These are phyloP conservation scores for Strongylocentrotus purpuratus DNA, from an alignment of 35 echinoderm and acorn worm genomes.

Conservation along the genomic window DNA sequence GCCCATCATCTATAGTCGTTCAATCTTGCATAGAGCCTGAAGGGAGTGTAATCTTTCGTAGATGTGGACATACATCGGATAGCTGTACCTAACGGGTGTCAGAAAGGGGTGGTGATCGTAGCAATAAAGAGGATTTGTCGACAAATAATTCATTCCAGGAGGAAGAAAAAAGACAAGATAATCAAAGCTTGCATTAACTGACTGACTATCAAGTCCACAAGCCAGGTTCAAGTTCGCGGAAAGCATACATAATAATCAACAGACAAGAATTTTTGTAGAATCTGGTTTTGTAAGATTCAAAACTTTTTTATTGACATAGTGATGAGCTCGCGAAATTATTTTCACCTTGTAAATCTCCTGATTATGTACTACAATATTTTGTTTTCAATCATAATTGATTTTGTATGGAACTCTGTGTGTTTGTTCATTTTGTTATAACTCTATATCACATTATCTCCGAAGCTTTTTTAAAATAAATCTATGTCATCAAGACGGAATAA, in stretches of 20 bases:
- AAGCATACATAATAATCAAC: no score
- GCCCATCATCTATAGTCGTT: not conserved
- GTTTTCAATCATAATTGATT: not conserved
- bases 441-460: not conserved
- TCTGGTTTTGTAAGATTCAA: no score
- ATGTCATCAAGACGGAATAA: not conserved
- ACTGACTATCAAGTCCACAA: no score
- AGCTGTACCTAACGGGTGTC: not conserved
- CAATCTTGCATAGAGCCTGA: not conserved
- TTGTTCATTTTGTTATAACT: not conserved
- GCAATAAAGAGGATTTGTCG: not conserved
- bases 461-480: not conserved
- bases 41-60: not conserved
- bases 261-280: no score
- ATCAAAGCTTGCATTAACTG: no score
- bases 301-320: no score
- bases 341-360: no score
- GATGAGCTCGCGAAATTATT: no score
- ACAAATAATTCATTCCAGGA: no score
- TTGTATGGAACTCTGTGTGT: not conserved
- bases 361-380: not conserved
- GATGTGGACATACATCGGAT: not conserved
- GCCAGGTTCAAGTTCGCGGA: no score
- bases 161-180: no score
- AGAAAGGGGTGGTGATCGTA: not conserved